These are phyloP conservation scores for Dasysyrphus tricinctus DNA, from an alignment of 2,888 invertebrate genomes.

Conservation along the genomic window DNA sequence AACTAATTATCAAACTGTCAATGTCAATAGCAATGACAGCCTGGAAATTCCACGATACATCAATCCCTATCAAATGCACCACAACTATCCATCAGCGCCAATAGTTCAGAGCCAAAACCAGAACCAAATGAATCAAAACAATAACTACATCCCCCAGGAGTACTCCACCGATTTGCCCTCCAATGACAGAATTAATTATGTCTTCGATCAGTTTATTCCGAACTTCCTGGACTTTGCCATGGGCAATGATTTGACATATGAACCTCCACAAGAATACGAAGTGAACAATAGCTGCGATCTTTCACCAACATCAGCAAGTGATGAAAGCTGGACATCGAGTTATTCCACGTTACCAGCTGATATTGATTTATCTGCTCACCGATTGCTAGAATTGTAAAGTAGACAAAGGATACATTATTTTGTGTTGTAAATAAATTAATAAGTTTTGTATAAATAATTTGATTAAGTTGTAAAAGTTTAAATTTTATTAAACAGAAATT, in stretches of 20 bases:
- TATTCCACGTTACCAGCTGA: conserved; percentile 49
- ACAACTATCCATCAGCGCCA: background rate
- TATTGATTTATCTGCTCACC: conserved; percentile 49
- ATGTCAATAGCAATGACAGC: background rate
- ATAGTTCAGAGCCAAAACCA: conserved; percentile 3
- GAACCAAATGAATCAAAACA: background rate
- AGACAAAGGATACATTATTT: background rate
- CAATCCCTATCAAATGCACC: conserved; percentile 62
- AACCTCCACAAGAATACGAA: conserved; percentile 19
- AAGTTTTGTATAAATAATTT: background rate
- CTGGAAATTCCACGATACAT: conserved; percentile 49
- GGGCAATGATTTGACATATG: conserved; percentile 39
- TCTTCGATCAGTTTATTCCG: conserved; percentile 55
- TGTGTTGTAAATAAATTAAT: conserved; percentile 6
- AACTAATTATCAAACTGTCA: conserved; percentile 4
- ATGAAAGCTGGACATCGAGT: conserved; percentile 59
- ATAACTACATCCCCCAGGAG: background rate
- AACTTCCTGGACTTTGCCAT: conserved; percentile 50
- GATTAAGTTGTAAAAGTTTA: conserved; percentile 13
- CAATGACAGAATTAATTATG: conserved; percentile 17
- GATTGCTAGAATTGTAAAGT: conserved; percentile 53
- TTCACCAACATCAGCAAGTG: conserved; percentile 53
- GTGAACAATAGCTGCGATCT: conserved; percentile 25
- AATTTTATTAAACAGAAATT: conserved; percentile 5
- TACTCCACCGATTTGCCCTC: background rate